Percentiles rank a stretch among this genome's conserved stretches.
Conservation (phyloP, 2,113 vertebrate genomes). For the Eurystomus gularis region DNA sequence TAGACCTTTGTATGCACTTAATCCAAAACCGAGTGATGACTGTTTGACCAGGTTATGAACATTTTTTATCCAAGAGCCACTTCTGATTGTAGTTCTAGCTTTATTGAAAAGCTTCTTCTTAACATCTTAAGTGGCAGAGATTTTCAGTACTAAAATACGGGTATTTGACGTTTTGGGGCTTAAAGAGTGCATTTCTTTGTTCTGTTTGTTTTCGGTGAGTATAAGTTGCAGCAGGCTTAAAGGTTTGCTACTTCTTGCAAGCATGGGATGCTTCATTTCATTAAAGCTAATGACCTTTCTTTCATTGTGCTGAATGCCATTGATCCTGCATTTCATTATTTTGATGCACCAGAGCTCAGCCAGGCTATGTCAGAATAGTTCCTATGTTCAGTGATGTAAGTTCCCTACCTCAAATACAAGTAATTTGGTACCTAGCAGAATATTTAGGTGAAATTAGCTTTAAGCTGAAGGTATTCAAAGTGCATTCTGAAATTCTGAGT, state of each 20-base stretch:
- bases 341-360: not conserved
- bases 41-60: not conserved
- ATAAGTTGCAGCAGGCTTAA: not conserved
- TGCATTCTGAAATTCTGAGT: not conserved
- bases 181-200: not conserved
- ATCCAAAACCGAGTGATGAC: not conserved
- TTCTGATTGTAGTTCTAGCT: not conserved
- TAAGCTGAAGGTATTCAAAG: not conserved
- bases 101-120: not conserved
- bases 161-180: not conserved
- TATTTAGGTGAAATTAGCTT: not conserved
- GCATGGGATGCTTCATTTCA: not conserved
- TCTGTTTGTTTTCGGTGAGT: not conserved
- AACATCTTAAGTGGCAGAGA: not conserved
- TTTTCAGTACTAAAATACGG: not conserved
- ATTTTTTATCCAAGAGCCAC: not conserved
- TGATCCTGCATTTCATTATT: not conserved
- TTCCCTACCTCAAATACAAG: not conserved
- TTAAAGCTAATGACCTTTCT: not conserved
- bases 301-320: not conserved
- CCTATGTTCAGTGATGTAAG: accelerated
- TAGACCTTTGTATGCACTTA: not conserved
- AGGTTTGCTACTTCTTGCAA: not conserved
- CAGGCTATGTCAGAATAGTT: not conserved
- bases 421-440: not conserved